Evolutionary conservation across 2,888 invertebrate genomes (phyloP), one percentile per base, ranked within the genome.

Genomic region (Anodontia alba): DNA sequence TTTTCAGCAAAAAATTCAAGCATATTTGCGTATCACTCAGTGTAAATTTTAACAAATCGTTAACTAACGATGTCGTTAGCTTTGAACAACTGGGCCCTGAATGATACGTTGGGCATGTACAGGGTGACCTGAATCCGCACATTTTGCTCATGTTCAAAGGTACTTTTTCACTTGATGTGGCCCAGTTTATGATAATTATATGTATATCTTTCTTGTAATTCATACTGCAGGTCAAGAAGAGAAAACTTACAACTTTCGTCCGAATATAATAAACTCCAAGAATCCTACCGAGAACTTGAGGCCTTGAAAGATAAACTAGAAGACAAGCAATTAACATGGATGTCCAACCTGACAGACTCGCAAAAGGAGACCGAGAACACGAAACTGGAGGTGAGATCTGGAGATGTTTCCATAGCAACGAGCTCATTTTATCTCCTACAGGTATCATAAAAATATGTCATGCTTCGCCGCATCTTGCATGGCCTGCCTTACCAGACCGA

Each of bases 211-310:
- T n/a, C n/a, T n/a, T n/a, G n/a, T n/a, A n/a, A n/a, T n/a, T n/a
- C n/a, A n/a, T 73, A 36, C 75, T 82, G 1, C 86, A 94, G 94
- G 88, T 92, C 93, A n/a, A 88, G 93, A 38, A 90, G 90, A 70
- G 94, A 94, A 84, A 94, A 94, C 83, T 86, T 91, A 10, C 91
- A 93, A 77, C 88, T 94, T 80, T 91, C 93, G 69, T 89, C 92
- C 20, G 94, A 94, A 73, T 94, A 94, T 88, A 91, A 90, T 87
- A 91, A 92, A 72, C 90, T 94, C 33, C 92, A 94, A 83, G 93
- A 94, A 70, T 93, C 94, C 0, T 94, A 94, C 87, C 87, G 89
- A 38, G 91, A 93, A 76, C 88, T 94, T 66, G 93, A 94, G 84
- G 90, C 90, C 36, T 83, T 93, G 73, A 94, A 94, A 85, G 91